Percentiles rank a stretch among this genome's conserved stretches.
Evolutionary conservation across 2,888 invertebrate species (phyloP).

Genomic region (Exephanes ischioxanthus): DNA sequence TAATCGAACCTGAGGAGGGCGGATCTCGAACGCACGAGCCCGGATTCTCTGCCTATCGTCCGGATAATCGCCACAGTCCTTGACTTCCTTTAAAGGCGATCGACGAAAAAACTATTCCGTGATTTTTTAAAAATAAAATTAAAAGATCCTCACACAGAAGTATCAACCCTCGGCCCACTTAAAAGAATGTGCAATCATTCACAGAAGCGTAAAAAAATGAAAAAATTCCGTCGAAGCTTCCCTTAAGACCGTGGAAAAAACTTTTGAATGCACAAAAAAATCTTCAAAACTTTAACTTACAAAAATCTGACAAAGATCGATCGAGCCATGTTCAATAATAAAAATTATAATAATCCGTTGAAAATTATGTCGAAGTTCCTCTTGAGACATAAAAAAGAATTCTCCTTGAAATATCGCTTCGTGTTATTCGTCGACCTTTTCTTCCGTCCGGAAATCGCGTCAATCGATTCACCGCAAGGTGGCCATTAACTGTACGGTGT

Average conservation of each 20-base stretch:
- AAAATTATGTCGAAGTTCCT: neutral
- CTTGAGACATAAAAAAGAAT: neutral
- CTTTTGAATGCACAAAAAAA: neutral
- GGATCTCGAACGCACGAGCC: conserved; percentile 2
- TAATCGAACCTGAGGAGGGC: conserved; percentile 36
- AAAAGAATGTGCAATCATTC: neutral
- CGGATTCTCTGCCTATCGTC: neutral
- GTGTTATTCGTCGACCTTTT: too few relatives aligned
- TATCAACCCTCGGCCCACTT: neutral
- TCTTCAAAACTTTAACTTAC: neutral
- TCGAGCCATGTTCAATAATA: too few relatives aligned
- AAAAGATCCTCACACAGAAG: neutral
- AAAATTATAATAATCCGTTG: too few relatives aligned
- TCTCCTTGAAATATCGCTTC: neutral
- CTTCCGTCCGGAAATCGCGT: neutral
- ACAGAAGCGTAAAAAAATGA: neutral
- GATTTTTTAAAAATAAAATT: neutral
- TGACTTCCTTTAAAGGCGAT: neutral
- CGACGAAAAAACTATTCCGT: too few relatives aligned
- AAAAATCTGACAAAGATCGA: too few relatives aligned
- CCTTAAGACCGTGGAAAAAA: neutral
- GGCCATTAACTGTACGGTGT: neutral
- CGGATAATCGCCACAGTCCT: neutral
- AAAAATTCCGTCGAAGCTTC: neutral
- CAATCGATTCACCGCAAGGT: neutral